Conservation (phyloP, 1,140 invertebrate genomes). For the Thaumatotibia leucotreta region DNA sequence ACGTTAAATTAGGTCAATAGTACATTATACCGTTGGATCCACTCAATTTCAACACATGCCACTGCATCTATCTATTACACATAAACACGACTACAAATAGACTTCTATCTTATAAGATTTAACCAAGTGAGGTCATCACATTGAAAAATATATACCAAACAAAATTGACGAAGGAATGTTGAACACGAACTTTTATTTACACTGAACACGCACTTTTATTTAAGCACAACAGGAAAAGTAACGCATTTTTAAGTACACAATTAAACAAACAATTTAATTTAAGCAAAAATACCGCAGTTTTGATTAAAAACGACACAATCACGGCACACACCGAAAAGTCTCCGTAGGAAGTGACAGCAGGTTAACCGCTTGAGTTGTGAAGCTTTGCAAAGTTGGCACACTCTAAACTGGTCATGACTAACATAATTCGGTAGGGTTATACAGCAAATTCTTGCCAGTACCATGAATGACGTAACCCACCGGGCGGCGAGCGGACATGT, state of each 20-base stretch:
- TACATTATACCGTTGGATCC: not conserved
- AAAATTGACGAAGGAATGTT: not conserved
- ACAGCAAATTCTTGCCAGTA: conserved; percentile 47
- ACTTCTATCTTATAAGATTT: not conserved
- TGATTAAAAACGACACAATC: conserved; percentile 2
- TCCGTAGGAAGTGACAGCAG: conserved; percentile 29
- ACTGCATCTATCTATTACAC: not conserved
- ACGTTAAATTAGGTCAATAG: conserved; percentile 1
- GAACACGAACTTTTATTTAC: not conserved
- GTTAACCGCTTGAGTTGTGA: conserved; percentile 21
- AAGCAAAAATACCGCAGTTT: not conserved
- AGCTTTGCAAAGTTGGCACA: conserved; percentile 2
- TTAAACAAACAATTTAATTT: not conserved
- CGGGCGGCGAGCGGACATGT: not conserved
- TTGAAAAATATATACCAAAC: not conserved
- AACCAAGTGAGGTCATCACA: not conserved
- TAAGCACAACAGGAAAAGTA: not conserved
- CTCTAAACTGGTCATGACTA: conserved; percentile 16
- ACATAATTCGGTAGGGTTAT: conserved; percentile 32
- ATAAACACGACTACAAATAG: not conserved
- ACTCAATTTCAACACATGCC: not conserved
- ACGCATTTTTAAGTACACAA: not conserved
- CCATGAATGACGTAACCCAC: conserved; percentile 48
- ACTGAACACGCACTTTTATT: not conserved
- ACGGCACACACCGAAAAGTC: conserved; percentile 7